Evolutionary conservation across 92 coral and sea anemone species (phyloP).

Genomic region (Porites rus): DNA sequence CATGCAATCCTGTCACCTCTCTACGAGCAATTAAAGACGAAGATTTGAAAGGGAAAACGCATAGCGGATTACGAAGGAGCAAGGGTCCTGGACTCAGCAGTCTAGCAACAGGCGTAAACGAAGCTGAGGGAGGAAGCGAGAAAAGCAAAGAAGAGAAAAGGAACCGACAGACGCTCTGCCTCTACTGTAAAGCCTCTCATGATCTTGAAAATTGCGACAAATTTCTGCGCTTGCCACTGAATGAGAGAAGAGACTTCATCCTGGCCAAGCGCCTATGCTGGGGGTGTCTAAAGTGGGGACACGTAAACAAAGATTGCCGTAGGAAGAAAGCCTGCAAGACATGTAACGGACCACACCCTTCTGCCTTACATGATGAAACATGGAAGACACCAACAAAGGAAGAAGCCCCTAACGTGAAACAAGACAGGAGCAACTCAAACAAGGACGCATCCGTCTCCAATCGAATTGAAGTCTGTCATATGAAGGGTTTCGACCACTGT

Average conservation of each 20-base stretch:
- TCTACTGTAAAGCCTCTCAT: constrained; percentile 33
- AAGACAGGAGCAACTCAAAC: too few species aligned
- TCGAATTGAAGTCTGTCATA: not conserved
- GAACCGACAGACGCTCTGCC: not conserved
- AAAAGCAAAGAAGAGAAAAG: constrained; percentile 17
- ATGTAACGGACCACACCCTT: constrained; percentile 52
- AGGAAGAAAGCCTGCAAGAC: constrained; percentile 22
- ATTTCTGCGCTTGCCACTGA: constrained; percentile 39
- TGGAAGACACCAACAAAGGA: not conserved
- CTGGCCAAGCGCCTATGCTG: constrained; percentile 40
- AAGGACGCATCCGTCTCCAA: not conserved
- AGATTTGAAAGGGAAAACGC: not conserved
- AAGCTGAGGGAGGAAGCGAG: constrained; percentile 3
- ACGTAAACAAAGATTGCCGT: constrained; percentile 35
- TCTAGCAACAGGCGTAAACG: constrained; percentile 23
- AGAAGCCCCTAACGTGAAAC: not conserved
- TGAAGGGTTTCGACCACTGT: not conserved
- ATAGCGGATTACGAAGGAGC: not conserved
- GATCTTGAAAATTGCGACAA: constrained; percentile 49
- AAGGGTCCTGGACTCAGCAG: not conserved
- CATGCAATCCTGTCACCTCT: constrained; percentile 59
- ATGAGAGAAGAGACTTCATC: constrained; percentile 38
- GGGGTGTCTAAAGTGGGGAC: constrained; percentile 58
- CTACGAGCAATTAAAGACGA: not conserved
- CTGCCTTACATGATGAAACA: constrained; percentile 29